A percentile compares a stretch with the other conserved stretches of the same genome.
Evolutionary conservation across 2,797 vertebrate species (phyloP).

Genomic region (Merluccius polli): DNA sequence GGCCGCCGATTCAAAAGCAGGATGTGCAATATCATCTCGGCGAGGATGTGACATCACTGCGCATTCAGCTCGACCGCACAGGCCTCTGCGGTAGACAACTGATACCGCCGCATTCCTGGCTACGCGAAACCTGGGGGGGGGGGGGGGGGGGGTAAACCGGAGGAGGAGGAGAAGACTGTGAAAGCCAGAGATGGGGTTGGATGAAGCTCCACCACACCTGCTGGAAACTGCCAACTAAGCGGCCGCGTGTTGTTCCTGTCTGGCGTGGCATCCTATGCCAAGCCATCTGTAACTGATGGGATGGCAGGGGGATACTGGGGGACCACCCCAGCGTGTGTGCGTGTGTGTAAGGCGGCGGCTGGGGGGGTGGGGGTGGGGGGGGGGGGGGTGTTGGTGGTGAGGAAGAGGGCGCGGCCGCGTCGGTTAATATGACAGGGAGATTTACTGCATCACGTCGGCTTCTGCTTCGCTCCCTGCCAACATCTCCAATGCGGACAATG

Average conservation of each 20-base stretch:
- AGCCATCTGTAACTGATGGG: conserved; percentile 33
- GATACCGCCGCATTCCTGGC: background rate
- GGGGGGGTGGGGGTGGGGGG: conserved; percentile 13
- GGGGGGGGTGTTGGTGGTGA: conserved; percentile 12
- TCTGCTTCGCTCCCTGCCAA: conserved; percentile 41
- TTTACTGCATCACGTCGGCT: conserved; percentile 57
- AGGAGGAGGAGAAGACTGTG: background rate
- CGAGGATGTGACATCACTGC: conserved; percentile 8
- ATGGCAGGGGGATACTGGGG: conserved; percentile 15
- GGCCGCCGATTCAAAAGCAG: conserved; percentile 28
- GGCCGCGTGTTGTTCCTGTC: conserved; percentile 56
- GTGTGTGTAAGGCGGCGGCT: background rate
- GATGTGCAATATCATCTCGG: conserved; percentile 33
- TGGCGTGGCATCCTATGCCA: conserved; percentile 38
- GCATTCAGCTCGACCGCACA: background rate
- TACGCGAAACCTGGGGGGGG: background rate
- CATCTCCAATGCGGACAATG: conserved; percentile 39
- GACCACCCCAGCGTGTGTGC: conserved; percentile 48
- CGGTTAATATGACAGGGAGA: conserved; percentile 52
- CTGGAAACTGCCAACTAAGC: conserved; percentile 64
- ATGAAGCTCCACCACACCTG: conserved; percentile 51
- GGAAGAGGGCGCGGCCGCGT: conserved; percentile 50
- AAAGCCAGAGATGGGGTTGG: background rate
- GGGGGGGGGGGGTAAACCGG: background rate
- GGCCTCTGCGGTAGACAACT: background rate